Evolutionary conservation across 2,797 vertebrate genomes (phyloP).

Genomic region (Hoplostethus mediterraneus): DNA sequence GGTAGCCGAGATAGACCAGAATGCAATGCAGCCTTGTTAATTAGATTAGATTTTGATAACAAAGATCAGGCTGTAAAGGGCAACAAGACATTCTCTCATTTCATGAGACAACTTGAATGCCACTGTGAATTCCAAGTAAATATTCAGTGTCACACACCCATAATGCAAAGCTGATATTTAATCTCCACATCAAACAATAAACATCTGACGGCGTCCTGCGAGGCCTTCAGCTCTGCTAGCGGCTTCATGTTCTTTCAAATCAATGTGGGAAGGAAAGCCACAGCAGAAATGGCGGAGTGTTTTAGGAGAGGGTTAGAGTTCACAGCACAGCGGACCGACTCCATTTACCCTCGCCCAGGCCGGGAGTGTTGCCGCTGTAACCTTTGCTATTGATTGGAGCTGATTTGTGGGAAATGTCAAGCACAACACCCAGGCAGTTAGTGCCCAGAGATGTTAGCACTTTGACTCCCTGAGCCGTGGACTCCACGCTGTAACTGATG

Average conservation of each 20-base stretch:
- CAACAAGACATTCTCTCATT: too few relatives aligned
- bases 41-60: too few relatives aligned
- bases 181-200: neutral
- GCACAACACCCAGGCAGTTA: slow-evolving; percentile 14
- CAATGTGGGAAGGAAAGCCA: neutral
- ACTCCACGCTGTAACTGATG: neutral
- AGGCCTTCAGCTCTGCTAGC: neutral
- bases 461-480: neutral
- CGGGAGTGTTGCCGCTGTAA: slow-evolving; percentile 26
- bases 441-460: slow-evolving; percentile 4
- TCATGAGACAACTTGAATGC: too few relatives aligned
- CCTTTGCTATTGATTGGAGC: slow-evolving; percentile 33
- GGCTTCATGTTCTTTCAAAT: slow-evolving; percentile 4
- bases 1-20: too few relatives aligned
- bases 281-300: neutral
- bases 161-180: too few relatives aligned
- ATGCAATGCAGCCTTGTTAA: too few relatives aligned
- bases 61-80: too few relatives aligned
- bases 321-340: neutral
- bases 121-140: too few relatives aligned
- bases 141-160: too few relatives aligned
- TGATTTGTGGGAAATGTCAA: slow-evolving; percentile 45
- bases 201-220: slow-evolving; percentile 15
- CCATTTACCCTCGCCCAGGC: slow-evolving; percentile 16
- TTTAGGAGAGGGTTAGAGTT: slow-evolving; percentile 12